Evolutionary conservation across 2,888 invertebrate genomes (phyloP).

Genomic region (Eupithecia tripunctaria): DNA sequence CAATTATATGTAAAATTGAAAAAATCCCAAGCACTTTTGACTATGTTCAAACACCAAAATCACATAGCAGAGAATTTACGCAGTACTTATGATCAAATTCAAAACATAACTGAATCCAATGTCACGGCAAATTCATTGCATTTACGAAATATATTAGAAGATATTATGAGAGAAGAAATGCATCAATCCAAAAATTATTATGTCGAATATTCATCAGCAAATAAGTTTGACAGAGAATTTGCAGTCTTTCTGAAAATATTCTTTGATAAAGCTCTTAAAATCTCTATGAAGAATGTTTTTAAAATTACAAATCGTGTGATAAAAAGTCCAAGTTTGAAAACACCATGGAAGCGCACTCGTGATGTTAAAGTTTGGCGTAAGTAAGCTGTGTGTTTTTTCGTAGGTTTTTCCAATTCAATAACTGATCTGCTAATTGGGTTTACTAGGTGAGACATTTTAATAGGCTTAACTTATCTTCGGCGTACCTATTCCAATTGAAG

Average conservation of each 20-base stretch:
- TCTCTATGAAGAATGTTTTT: background rate
- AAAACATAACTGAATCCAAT: slow-evolving; percentile 33
- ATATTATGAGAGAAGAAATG: slow-evolving; percentile 40
- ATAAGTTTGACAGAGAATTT: slow-evolving; percentile 13
- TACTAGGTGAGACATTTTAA: background rate
- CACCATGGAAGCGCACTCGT: background rate
- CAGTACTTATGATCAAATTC: slow-evolving; percentile 44
- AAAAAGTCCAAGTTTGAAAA: background rate
- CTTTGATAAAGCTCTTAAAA: background rate
- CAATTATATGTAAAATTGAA: slow-evolving; percentile 40
- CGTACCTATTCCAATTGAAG: background rate
- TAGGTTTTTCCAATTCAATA: no score
- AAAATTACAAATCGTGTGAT: background rate
- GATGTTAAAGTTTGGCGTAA: slow-evolving; percentile 35
- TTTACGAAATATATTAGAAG: slow-evolving; percentile 41
- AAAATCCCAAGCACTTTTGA: slow-evolving; percentile 46
- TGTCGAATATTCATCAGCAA: background rate
- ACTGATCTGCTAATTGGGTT: background rate
- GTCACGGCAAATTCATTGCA: slow-evolving; percentile 18
- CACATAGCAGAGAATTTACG: slow-evolving; percentile 49
- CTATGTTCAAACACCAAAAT: slow-evolving; percentile 52
- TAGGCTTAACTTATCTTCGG: background rate
- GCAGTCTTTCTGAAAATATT: background rate
- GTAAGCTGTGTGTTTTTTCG: no score
- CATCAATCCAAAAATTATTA: slow-evolving; percentile 14